Conservation (phyloP, 2,113 vertebrate genomes). For the Hystrix brachyura region DNA sequence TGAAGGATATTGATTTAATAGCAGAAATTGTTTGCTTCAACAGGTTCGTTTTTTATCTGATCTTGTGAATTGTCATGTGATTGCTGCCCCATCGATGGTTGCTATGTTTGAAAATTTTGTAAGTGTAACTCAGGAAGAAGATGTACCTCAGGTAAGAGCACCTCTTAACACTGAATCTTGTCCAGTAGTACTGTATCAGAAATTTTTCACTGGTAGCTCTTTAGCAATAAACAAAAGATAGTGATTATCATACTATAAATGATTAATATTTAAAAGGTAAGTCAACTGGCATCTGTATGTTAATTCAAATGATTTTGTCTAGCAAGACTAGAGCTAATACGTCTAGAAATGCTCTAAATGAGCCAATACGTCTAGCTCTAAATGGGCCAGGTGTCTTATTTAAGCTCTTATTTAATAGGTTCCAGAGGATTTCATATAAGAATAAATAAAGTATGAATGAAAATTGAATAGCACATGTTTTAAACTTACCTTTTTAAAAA, state of each 20-base stretch:
- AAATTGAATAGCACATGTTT: neutral
- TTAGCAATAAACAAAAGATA: neutral
- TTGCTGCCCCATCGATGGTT: slow-evolving; percentile 98
- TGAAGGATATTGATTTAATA: slow-evolving; percentile 48
- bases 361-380: neutral
- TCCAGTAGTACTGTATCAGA: neutral
- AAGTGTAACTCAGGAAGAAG: slow-evolving; percentile 97
- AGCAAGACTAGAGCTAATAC: slow-evolving; percentile 14
- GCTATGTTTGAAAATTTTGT: slow-evolving; percentile 99
- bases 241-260: neutral
- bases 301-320: slow-evolving; percentile 24
- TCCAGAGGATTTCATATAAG: slow-evolving; percentile 31
- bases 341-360: slow-evolving; percentile 34
- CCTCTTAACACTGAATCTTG: neutral
- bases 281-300: neutral
- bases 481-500: slow-evolving; percentile 51
- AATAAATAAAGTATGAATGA: slow-evolving; percentile 42
- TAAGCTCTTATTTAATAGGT: neutral
- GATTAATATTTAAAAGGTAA: slow-evolving; percentile 45
- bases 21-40: slow-evolving; percentile 40
- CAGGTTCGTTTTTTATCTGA: slow-evolving; percentile 98
- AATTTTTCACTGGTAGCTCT: slow-evolving; percentile 24
- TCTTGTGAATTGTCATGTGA: slow-evolving; percentile 98
- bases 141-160: slow-evolving; percentile 95
- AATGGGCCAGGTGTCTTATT: neutral